Evolutionary conservation across 2,113 vertebrate species (phyloP).

Genomic region (Greenwoodochromis staneri): DNA sequence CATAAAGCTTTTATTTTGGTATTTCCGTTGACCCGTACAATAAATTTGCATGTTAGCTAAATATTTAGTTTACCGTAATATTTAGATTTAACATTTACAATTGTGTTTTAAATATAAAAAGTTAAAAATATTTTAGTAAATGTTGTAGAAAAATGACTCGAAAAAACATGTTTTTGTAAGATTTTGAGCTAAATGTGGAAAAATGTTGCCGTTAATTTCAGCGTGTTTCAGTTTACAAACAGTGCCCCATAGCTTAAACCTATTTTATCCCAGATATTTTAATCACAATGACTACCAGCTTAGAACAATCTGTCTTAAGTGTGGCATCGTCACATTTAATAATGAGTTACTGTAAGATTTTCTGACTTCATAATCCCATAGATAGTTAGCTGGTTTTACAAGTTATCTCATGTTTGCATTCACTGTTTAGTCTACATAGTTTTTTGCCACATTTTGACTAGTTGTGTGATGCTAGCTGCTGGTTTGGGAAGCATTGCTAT

Average conservation of each 20-base stretch:
- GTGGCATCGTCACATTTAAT: background rate
- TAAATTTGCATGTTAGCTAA: background rate
- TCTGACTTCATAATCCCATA: background rate
- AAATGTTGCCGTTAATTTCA: background rate
- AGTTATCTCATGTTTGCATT: background rate
- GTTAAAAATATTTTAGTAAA: background rate
- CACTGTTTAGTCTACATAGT: background rate
- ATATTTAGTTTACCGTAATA: background rate
- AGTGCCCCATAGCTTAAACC: background rate
- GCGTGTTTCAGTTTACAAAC: background rate
- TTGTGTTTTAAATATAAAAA: background rate
- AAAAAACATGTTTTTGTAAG: background rate
- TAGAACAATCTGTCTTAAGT: background rate
- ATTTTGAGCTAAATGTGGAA: background rate
- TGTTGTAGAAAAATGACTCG: background rate
- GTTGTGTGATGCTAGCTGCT: background rate
- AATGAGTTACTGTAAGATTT: background rate
- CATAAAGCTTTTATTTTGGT: background rate
- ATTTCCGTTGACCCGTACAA: background rate
- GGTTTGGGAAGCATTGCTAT: background rate
- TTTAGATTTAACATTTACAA: background rate
- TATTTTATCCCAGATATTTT: background rate
- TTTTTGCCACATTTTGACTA: background rate
- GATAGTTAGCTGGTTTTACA: background rate
- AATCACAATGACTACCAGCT: background rate